Conservation (phyloP, 2,113 vertebrate species). For the Acrocephalus arundinaceus region DNA sequence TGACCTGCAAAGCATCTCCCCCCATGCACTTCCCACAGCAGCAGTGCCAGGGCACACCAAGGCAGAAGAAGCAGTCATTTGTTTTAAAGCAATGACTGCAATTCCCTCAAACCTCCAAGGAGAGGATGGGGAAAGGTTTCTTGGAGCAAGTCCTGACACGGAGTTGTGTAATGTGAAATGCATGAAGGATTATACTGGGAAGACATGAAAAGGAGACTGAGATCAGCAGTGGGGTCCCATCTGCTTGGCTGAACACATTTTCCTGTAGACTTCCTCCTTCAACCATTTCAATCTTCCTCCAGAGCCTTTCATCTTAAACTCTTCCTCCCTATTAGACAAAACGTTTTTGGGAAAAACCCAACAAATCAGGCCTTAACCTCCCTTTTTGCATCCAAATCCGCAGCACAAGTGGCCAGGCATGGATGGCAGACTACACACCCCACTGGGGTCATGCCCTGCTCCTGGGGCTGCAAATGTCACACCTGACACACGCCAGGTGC, state of each 20-base stretch:
- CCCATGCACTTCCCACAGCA: rapidly evolving
- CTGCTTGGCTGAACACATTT: not conserved
- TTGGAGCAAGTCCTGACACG: not conserved
- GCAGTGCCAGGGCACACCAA: not conserved
- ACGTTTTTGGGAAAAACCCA: rapidly evolving
- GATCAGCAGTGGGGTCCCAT: not conserved
- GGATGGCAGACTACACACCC: not conserved
- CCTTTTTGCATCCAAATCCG: not conserved
- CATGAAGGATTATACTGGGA: not conserved
- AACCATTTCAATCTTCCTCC: not conserved
- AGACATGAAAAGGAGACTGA: not conserved
- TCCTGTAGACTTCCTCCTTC: not conserved
- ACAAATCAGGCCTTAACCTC: not conserved
- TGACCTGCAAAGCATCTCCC: not conserved
- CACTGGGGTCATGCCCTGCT: not conserved
- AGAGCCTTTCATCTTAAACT: not conserved
- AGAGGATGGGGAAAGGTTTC: not conserved
- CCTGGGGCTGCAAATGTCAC: rapidly evolving
- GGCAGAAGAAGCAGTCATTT: not conserved
- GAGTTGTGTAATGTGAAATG: not conserved
- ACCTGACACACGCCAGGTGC: rapidly evolving
- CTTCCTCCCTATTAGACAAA: not conserved
- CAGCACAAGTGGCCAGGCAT: rapidly evolving
- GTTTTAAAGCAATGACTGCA: not conserved
- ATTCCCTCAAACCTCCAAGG: not conserved